Evolutionary conservation across 30 jellyfish, hydroid and myxozoan genomes (phyloP).

Genomic region (Sanderia malayensis): DNA sequence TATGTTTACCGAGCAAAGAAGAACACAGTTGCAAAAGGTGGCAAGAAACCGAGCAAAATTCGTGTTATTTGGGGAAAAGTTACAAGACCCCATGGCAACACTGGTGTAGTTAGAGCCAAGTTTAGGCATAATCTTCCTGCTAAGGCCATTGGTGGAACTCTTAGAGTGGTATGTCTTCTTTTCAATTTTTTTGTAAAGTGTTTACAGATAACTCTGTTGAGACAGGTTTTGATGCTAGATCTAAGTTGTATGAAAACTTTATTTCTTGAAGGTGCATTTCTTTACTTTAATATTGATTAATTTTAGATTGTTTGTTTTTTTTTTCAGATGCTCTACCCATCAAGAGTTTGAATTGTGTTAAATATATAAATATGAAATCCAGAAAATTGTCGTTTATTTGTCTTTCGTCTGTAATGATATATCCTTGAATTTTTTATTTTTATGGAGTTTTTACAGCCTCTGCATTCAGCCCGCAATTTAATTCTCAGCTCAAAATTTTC

Average conservation of each 20-base stretch:
- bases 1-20: slow-evolving; percentile 79
- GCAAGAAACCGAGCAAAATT: slow-evolving; percentile 68
- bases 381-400: not conserved
- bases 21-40: slow-evolving; percentile 79
- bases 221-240: not conserved
- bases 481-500: too few species aligned
- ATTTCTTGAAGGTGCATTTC: not conserved
- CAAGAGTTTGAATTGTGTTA: slow-evolving; percentile 56
- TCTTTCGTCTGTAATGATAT: too few species aligned
- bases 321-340: slow-evolving; percentile 84
- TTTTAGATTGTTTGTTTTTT: slow-evolving; percentile 2
- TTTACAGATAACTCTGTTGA: not conserved
- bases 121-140: slow-evolving; percentile 95
- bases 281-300: too few species aligned
- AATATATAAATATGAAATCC: not conserved
- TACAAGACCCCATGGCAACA: slow-evolving; percentile 94
- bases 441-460: too few species aligned
- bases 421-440: too few species aligned
- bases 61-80: slow-evolving; percentile 98
- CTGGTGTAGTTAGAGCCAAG: slow-evolving; percentile 91
- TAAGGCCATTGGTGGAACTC: slow-evolving; percentile 93
- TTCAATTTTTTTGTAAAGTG: too few species aligned
- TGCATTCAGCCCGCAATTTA: too few species aligned
- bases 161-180: slow-evolving; percentile 94
- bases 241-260: not conserved